phyloP scores from a whole-genome alignment of 1,140 invertebrate species.

The Mizuhopecten yessoensis region DNA sequence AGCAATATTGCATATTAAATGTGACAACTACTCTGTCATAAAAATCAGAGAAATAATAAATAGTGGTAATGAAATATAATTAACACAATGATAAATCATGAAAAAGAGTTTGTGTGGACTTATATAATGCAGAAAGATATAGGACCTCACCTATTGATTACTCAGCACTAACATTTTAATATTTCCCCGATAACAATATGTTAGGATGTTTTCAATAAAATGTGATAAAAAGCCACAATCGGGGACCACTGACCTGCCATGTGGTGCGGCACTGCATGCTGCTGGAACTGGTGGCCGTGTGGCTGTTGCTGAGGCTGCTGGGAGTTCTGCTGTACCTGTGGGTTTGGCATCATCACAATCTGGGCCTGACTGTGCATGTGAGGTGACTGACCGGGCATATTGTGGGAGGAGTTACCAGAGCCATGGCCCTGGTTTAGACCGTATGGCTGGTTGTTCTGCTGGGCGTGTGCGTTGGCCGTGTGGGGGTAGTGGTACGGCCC shows the following conservation, averaged over 20 bases:
- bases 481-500: background rate
- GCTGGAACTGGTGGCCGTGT: constrained; percentile 49
- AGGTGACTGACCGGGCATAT: constrained; percentile 46
- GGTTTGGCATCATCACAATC: constrained; percentile 54
- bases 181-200: too few relatives aligned
- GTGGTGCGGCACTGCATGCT: constrained; percentile 28
- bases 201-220: too few relatives aligned
- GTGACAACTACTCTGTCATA: too few relatives aligned
- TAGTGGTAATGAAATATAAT: too few relatives aligned
- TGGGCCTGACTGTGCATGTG: constrained; percentile 50
- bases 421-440: constrained; percentile 41
- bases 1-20: too few relatives aligned
- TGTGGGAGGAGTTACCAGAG: constrained; percentile 31
- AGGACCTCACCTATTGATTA: too few relatives aligned
- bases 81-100: too few relatives aligned
- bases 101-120: too few relatives aligned
- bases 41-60: too few relatives aligned
- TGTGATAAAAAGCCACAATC: too few relatives aligned
- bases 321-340: constrained; percentile 46
- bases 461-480: constrained; percentile 15
- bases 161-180: too few relatives aligned
- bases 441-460: constrained; percentile 40
- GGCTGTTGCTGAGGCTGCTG: constrained; percentile 41
- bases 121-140: too few relatives aligned
- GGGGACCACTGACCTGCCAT: constrained; percentile 48